Evolutionary conservation across 2,888 invertebrate species (phyloP).

Genomic region (Cerastis rubricosa): DNA sequence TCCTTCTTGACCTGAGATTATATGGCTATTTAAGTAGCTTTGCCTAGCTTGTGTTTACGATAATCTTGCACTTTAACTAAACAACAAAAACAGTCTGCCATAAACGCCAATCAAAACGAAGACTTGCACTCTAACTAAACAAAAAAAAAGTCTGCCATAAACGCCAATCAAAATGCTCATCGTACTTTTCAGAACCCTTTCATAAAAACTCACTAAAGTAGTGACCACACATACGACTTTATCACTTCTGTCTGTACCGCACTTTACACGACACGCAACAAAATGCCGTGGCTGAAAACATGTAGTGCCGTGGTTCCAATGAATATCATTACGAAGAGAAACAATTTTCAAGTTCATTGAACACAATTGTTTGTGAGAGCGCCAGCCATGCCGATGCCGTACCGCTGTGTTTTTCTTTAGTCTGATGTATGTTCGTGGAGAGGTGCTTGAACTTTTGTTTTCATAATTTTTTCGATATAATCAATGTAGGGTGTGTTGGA

Average conservation of each 20-base stretch:
- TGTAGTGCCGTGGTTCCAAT: constrained; percentile 34
- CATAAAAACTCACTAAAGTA: neutral
- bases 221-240: constrained; percentile 2
- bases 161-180: too few relatives aligned
- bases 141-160: too few relatives aligned
- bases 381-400: constrained; percentile 3
- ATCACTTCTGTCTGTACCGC: neutral
- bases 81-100: neutral
- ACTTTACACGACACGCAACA: constrained; percentile 18
- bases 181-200: neutral
- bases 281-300: constrained; percentile 27
- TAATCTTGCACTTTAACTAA: neutral
- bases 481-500: neutral
- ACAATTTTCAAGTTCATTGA: constrained; percentile 69
- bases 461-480: neutral
- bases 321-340: constrained; percentile 56
- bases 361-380: constrained; percentile 59
- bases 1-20: neutral
- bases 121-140: too few relatives aligned
- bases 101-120: neutral
- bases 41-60: neutral
- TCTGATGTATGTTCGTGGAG: constrained; percentile 12
- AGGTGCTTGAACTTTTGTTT: constrained; percentile 22
- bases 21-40: neutral
- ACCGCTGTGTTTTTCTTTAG: constrained; percentile 41